Percentiles rank a stretch among this genome's conserved stretches.
phyloP scores from a whole-genome alignment of 2,113 vertebrate genomes.

The Hemicordylus capensis region DNA sequence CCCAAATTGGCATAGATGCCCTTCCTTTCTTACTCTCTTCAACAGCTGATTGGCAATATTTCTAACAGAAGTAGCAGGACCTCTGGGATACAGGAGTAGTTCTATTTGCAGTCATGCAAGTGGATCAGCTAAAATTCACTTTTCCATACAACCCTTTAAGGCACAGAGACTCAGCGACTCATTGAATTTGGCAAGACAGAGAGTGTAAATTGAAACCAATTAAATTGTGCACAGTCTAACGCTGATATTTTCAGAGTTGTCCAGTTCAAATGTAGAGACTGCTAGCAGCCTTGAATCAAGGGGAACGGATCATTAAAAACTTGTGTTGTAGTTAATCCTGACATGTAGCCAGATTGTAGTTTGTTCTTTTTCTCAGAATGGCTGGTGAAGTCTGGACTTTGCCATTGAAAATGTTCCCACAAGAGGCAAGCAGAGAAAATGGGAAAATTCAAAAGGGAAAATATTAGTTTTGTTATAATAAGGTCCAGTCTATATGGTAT shows the following conservation, averaged over 20 bases:
- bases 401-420: not conserved
- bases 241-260: not conserved
- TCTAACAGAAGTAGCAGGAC: not conserved
- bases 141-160: not conserved
- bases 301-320: not conserved
- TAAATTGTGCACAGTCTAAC: not conserved
- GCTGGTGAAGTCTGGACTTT: not conserved
- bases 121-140: not conserved
- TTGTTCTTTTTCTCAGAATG: not conserved
- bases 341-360: not conserved
- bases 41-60: not conserved
- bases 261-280: not conserved
- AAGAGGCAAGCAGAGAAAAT: not conserved
- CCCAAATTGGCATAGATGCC: not conserved
- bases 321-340: not conserved
- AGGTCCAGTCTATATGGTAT: not conserved
- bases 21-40: not conserved
- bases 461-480: not conserved
- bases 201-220: not conserved
- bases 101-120: not conserved
- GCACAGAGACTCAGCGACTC: not conserved
- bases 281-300: not conserved
- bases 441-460: not conserved
- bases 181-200: not conserved
- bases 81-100: not conserved